Evolutionary conservation across 2,797 vertebrate species (phyloP).

Genomic region (Steatocranus sp.): DNA sequence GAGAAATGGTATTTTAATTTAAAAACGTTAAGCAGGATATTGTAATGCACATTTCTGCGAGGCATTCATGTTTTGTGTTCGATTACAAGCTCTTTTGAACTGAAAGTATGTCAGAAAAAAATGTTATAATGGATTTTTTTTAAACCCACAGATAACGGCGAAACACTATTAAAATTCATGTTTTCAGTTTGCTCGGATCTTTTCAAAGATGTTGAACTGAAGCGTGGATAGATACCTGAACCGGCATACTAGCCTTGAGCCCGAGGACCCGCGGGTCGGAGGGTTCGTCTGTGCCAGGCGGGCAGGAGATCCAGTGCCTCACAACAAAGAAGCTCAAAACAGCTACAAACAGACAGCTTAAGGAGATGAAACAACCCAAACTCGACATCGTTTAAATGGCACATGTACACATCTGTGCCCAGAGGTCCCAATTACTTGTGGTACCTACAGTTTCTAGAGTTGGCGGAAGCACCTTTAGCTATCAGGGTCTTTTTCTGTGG

Average conservation of each 20-base stretch:
- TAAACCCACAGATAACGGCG: not conserved
- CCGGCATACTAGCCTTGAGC: not conserved
- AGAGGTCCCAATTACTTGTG: not conserved
- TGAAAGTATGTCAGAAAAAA: not conserved
- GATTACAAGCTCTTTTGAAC: conserved; percentile 5
- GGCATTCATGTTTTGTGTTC: conserved; percentile 6
- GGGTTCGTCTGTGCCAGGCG: not conserved
- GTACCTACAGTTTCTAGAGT: not conserved
- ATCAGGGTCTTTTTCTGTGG: not conserved
- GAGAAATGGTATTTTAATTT: conserved; percentile 24
- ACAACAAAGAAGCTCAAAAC: not conserved
- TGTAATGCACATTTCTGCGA: conserved; percentile 20
- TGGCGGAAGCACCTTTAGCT: not conserved
- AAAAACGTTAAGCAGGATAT: conserved; percentile 14
- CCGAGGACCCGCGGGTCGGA: not conserved
- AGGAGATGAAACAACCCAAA: not conserved
- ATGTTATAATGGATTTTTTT: not conserved
- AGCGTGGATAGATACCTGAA: not conserved
- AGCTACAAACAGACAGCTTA: not conserved
- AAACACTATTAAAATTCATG: not conserved
- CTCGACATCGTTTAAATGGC: not conserved
- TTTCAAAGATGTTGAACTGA: not conserved
- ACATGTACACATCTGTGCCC: not conserved
- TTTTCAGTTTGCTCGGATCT: not conserved
- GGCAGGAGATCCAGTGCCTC: not conserved